Evolutionary conservation across 2,888 invertebrate genomes (phyloP), one percentile per base, ranked within the genome.

Genomic region (Apotomis betuletana): DNA sequence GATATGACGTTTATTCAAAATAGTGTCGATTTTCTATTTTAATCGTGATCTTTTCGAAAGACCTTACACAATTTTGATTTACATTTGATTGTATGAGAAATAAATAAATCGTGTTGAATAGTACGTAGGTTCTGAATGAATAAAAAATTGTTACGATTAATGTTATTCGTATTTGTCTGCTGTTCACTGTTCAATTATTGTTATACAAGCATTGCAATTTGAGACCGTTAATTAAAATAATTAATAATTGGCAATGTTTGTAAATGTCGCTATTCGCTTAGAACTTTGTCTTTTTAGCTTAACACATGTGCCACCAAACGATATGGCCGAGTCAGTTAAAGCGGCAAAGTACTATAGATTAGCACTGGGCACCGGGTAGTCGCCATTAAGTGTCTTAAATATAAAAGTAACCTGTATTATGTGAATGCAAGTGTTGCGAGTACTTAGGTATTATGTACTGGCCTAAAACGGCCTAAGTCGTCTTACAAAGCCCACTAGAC

Each of bases 341-440:
- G 13, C 55, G 65, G 57, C 65, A 46, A 65, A 46, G 55, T 55
- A n/a, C 38, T 64, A 62, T 38, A 12, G 46, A 3, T n/a, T 52
- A 15, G 63, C 38, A 8, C 9, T 10, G 38, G 13, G 12, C 54
- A 15, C 65, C 65, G 65, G 65, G 65, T n/a, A 55, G 49, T 12
- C 27, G 46, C 62, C 70, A 61, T 67, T 55, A 61, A 13, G 69
- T 62, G 61, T 73, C 60, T 70, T 70, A 12, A 59, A 61, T 41
- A 55, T 69, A 61, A 41, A 49, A 69, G 64, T 52, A 72, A 70
- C 13, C 44, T 69, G 59, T 73, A 73, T 64, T 63, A 69, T 36
- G 52, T 4, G 58, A 73, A 69, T 63, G 58, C 69, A 55, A 70
- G 46, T 44, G 51, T 60, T 60, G 58, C 67, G 62, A 27, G 64